Conservation (phyloP, 1,140 invertebrate species). For the Araneus ventricosus region DNA sequence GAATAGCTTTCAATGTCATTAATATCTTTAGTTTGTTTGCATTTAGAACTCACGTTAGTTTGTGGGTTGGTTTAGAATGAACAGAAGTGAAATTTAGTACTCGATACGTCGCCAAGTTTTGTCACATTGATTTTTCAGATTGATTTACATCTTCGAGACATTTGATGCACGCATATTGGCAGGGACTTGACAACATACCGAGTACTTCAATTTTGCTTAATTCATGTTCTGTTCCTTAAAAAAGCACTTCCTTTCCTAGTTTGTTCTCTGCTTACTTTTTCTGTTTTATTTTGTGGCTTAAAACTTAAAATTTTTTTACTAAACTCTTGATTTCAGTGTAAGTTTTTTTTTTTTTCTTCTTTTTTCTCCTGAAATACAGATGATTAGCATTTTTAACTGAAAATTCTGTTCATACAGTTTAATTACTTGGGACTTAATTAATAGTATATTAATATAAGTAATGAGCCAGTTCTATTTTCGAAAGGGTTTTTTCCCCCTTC, state of each 20-base stretch:
- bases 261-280: not conserved
- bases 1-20: conserved; percentile 11
- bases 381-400: no score
- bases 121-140: not conserved
- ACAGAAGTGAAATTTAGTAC: not conserved
- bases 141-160: not conserved
- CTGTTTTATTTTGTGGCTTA: not conserved
- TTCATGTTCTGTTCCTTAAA: not conserved
- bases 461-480: no score
- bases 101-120: not conserved
- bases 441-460: no score
- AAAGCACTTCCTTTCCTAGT: not conserved
- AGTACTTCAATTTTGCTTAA: not conserved
- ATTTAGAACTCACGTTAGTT: not conserved
- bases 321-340: not conserved
- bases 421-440: no score
- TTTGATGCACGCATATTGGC: not conserved
- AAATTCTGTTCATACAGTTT: no score
- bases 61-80: not conserved
- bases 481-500: no score
- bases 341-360: not conserved
- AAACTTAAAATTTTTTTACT: not conserved
- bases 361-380: no score
- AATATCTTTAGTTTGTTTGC: not conserved
- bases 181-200: not conserved